Conservation (phyloP, 2,888 invertebrate species). For the Schizaphis graminum region DNA sequence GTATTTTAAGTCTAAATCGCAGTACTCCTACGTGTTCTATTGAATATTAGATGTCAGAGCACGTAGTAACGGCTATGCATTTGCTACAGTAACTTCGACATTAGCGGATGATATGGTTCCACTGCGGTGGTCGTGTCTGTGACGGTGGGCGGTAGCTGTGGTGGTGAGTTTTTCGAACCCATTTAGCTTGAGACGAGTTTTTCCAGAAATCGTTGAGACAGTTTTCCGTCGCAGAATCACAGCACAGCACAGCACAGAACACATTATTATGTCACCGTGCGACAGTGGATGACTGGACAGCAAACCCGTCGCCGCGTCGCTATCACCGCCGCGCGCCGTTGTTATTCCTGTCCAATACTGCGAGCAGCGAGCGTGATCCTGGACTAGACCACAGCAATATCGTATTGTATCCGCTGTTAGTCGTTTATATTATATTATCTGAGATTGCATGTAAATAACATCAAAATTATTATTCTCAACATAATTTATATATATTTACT, state of each 20-base stretch:
- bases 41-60: too few relatives aligned
- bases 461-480: too few relatives aligned
- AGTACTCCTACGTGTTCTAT: too few relatives aligned
- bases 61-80: too few relatives aligned
- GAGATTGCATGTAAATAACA: too few relatives aligned
- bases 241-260: constrained; percentile 71
- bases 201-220: constrained; percentile 22
- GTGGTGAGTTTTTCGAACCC: constrained; percentile 45
- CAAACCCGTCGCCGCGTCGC: too few relatives aligned
- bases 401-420: constrained; percentile 67
- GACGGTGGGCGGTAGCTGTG: background rate
- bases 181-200: constrained; percentile 29
- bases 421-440: background rate
- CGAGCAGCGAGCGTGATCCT: constrained; percentile 76
- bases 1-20: too few relatives aligned
- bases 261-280: constrained; percentile 72
- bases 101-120: too few relatives aligned
- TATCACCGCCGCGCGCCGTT: background rate
- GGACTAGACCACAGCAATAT: constrained; percentile 71
- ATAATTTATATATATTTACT: too few relatives aligned
- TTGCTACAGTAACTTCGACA: too few relatives aligned
- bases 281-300: background rate
- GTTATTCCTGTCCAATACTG: constrained; percentile 69
- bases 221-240: constrained; percentile 4
- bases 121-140: too few relatives aligned